Conservation (phyloP, 1,140 invertebrate genomes). For the Nasonia longicornis region DNA sequence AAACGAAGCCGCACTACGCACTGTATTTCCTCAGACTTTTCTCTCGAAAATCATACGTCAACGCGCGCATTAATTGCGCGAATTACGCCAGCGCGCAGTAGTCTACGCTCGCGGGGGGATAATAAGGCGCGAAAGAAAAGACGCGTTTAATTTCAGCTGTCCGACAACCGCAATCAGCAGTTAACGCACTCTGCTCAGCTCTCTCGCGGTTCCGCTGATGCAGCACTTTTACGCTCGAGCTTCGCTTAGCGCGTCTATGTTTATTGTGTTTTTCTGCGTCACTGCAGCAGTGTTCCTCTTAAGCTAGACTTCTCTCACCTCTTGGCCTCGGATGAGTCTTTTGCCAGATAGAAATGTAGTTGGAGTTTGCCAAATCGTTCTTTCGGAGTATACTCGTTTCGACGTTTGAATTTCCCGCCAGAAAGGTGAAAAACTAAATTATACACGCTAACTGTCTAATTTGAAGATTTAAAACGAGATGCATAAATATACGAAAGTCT, state of each 20-base stretch:
- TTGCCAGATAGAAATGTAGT: too few relatives aligned
- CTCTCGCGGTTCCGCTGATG: conserved; percentile 17
- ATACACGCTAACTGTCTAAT: too few relatives aligned
- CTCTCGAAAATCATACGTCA: not conserved
- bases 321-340: not conserved
- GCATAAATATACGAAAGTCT: too few relatives aligned
- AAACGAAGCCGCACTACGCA: not conserved
- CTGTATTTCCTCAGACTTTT: not conserved
- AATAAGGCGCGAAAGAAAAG: conserved; percentile 15
- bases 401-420: too few relatives aligned
- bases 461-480: too few relatives aligned
- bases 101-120: not conserved
- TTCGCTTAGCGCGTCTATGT: not conserved
- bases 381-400: too few relatives aligned
- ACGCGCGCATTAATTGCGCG: conserved; percentile 24
- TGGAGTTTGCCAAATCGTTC: too few relatives aligned
- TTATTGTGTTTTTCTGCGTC: not conserved
- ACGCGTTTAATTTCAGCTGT: conserved; percentile 38
- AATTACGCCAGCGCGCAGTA: not conserved
- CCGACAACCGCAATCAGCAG: conserved; percentile 36
- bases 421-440: too few relatives aligned
- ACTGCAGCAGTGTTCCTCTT: not conserved
- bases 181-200: conserved; percentile 31
- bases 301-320: not conserved
- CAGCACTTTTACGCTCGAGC: not conserved